A percentile compares a stretch with the other conserved stretches of the same genome.
Evolutionary conservation across 2,888 invertebrate genomes (phyloP).

Genomic region (Drosophila tripunctata): DNA sequence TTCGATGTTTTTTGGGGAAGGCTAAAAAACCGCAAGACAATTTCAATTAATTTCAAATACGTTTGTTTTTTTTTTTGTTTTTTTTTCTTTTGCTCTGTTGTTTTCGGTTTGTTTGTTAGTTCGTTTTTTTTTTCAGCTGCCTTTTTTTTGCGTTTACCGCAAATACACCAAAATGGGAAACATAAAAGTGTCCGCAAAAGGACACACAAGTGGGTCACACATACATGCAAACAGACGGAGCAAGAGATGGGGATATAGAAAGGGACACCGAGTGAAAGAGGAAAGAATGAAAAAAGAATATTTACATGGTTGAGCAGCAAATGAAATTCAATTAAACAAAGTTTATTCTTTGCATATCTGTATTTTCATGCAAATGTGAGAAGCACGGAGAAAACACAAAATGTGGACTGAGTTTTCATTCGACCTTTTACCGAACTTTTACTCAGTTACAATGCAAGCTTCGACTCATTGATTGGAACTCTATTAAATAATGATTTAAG

Average conservation of each 20-base stretch:
- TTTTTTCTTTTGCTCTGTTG: no score
- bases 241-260: background rate
- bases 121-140: background rate
- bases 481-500: background rate
- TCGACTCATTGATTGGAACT: background rate
- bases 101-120: conserved; percentile 3
- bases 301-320: conserved; percentile 42
- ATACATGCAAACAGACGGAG: background rate
- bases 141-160: conserved; percentile 17
- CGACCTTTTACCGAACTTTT: background rate
- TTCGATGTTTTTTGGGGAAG: conserved; percentile 6
- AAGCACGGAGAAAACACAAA: conserved; percentile 4
- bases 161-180: conserved; percentile 40
- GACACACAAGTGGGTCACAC: conserved; percentile 34
- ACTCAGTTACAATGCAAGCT: background rate
- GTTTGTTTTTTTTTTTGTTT: no score
- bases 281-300: no score
- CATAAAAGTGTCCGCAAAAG: conserved; percentile 34
- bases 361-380: conserved; percentile 10
- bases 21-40: conserved; percentile 29
- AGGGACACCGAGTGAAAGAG: background rate
- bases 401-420: background rate
- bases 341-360: conserved; percentile 15
- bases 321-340: conserved; percentile 59
- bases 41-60: conserved; percentile 49